phyloP scores from a whole-genome alignment of 2,797 vertebrate species.

The Champsocephalus gunnari region DNA sequence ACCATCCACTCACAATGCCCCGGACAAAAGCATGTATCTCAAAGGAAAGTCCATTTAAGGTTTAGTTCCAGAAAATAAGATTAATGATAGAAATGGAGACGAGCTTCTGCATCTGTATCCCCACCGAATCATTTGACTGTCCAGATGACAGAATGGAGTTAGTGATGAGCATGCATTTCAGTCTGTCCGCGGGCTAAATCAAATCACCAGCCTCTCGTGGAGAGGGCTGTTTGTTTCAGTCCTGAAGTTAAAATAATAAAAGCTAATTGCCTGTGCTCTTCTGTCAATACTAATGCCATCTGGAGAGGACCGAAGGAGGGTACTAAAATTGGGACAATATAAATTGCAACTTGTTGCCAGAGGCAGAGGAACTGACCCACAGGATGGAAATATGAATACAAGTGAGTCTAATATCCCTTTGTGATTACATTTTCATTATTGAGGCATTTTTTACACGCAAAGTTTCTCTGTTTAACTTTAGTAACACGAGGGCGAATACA shows the following conservation, averaged over 20 bases:
- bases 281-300: conserved; percentile 61
- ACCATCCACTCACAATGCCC: no score
- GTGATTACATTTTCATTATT: conserved; percentile 1
- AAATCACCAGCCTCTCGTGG: conserved; percentile 36
- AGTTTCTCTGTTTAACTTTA: no score
- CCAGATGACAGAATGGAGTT: conserved; percentile 53
- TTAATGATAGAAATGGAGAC: background rate
- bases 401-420: background rate
- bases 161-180: conserved; percentile 44
- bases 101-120: conserved; percentile 15
- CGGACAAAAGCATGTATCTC: no score
- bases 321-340: conserved; percentile 18
- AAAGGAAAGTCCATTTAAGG: background rate
- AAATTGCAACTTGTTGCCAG: conserved; percentile 37
- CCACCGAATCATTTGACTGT: conserved; percentile 25
- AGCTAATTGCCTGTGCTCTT: conserved; percentile 52
- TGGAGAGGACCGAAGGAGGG: conserved; percentile 37
- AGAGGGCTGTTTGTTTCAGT: conserved; percentile 46
- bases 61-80: background rate
- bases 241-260: conserved; percentile 41
- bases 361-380: conserved; percentile 21
- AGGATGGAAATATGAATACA: conserved; percentile 10
- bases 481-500: no score
- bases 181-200: conserved; percentile 49
- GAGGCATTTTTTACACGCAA: background rate